A percentile compares a stretch with the other conserved stretches of the same genome.
Evolutionary conservation across 2,797 vertebrate genomes (phyloP).

Genomic region (Clarias laeviceps): DNA sequence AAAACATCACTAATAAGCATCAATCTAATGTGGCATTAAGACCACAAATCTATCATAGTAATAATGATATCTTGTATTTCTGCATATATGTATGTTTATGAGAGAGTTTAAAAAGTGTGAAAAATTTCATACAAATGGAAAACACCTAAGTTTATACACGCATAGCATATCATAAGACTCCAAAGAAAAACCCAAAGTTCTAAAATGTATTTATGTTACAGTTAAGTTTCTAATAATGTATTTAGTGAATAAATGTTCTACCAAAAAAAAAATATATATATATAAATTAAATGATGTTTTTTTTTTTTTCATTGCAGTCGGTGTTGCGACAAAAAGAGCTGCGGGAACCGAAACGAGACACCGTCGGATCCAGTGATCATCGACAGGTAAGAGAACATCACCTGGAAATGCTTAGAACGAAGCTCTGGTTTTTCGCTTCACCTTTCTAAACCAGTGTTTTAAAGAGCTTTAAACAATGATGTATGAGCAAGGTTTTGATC

Average conservation of each 20-base stretch:
- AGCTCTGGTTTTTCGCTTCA: neutral
- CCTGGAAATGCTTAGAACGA: neutral
- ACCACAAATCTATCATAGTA: neutral
- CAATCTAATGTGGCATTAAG: neutral
- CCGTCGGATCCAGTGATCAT: slow-evolving; percentile 80
- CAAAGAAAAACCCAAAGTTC: neutral
- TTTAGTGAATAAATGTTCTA: neutral
- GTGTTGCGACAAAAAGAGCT: slow-evolving; percentile 72
- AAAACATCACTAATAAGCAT: slow-evolving; percentile 1
- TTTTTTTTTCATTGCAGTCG: slow-evolving; percentile 57
- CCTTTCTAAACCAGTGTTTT: neutral
- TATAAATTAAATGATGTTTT: neutral
- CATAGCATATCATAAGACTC: neutral
- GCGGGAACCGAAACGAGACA: slow-evolving; percentile 74
- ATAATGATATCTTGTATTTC: neutral
- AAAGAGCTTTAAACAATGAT: neutral
- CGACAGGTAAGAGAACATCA: slow-evolving; percentile 71
- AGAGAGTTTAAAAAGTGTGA: neutral
- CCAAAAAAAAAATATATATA: neutral
- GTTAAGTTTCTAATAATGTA: neutral
- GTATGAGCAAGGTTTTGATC: neutral
- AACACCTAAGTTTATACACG: neutral
- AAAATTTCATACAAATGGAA: neutral
- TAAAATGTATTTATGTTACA: neutral
- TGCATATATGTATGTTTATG: neutral